Evolutionary conservation across 2,888 invertebrate species (phyloP).

Genomic region (Drosophila mayaguana): DNA sequence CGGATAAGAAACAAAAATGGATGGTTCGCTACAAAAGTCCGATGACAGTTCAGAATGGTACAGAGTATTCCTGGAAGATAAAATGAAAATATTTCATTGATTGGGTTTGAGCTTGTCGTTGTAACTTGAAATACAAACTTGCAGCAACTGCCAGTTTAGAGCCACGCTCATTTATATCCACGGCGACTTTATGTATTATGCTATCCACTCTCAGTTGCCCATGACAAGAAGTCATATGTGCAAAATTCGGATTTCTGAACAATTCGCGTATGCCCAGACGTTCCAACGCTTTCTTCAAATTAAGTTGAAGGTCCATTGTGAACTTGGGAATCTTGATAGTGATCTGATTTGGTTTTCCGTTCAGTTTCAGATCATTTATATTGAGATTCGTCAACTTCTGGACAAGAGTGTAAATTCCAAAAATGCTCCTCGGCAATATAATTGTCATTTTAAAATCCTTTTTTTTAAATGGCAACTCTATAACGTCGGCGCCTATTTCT

Average conservation of each 20-base stretch:
- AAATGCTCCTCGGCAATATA: neutral
- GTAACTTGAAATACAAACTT: neutral
- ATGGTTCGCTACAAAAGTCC: neutral
- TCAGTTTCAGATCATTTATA: neutral
- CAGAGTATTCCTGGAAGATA: neutral
- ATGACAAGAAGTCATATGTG: fast-evolving
- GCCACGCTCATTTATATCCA: neutral
- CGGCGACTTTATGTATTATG: neutral
- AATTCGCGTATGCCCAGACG: neutral
- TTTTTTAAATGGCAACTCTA: fast-evolving
- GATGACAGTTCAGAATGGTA: too few species aligned
- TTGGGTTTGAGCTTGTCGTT: neutral
- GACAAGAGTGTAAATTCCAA: neutral
- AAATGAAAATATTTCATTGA: neutral
- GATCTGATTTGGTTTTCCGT: fast-evolving
- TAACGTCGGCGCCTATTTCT: neutral
- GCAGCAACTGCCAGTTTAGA: too few species aligned
- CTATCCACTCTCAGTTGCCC: neutral
- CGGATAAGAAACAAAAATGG: neutral
- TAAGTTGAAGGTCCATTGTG: neutral
- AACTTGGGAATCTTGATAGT: neutral
- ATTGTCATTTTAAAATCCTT: neutral
- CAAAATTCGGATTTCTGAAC: neutral
- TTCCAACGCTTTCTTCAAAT: neutral
- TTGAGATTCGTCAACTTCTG: neutral